Base-by-base conservation (phyloP, 2,888 invertebrate species). In the Ophion costatus region DNA sequence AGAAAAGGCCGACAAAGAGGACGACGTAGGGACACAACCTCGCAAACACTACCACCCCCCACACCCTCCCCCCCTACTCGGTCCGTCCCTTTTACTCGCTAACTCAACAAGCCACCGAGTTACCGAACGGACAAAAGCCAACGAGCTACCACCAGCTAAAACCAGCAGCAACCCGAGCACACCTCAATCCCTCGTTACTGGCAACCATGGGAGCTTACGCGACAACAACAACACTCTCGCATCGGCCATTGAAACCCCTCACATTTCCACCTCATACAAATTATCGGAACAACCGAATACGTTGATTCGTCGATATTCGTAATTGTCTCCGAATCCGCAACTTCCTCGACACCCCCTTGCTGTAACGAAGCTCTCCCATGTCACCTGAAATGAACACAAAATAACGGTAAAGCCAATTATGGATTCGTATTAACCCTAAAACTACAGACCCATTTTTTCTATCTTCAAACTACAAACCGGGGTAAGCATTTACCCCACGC, bases 251-350 rank as follows among this genome's bases (percentile, higher is more conserved):
- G 33, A 67, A 76, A 61, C 22, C 20, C 64, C 51, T 45, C n/a
- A 74, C 24, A 45, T 63, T 20, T 11, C 45, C 63, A 42, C 17
- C 3, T 29, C 56, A 10, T 87, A 86, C 87, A 88, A 89, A 90
- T 91, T 90, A 90, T 91, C 89, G 90, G 17, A 51, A 45, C 70
- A 51, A 74, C 85, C 86, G 82, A 89, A 90, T 88, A 88, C 89
- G 87, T 86, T 89, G 88, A 90, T 90, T 89, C 87, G 88, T 87
- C 86, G 88, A 88, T 89, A 91, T 90, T 91, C 89, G 90, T 90
- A 88, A 90, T 91, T 91, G 91, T 89, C 88, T 89, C 87, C 86
- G 87, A 90, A 91, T 89, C 87, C 88, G 83, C 81, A 87, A 86
- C 85, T 88, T 83, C 86, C 2, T 0, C 5, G 9, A 71, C 38